Conservation (phyloP, 1,140 invertebrate species). For the Heliconius eleuchia region DNA sequence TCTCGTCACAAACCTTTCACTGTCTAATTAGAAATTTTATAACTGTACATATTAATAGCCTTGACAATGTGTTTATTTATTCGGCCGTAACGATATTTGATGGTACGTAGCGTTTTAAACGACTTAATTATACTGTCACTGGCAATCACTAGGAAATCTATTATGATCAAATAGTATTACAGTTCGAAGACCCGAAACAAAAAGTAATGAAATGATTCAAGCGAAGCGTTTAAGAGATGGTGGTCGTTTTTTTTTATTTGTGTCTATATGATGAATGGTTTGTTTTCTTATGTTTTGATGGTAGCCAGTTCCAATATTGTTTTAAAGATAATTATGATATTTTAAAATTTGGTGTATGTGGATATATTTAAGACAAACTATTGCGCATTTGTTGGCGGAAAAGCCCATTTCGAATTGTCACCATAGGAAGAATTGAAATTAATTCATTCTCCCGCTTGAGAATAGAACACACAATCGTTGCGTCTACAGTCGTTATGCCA, state of each 20-base stretch:
- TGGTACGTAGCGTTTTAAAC: not conserved
- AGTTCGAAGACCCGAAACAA: constrained; percentile 30
- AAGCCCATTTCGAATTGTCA: no score
- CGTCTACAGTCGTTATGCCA: no score
- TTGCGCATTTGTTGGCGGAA: no score
- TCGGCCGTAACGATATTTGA: constrained; percentile 17
- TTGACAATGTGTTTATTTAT: constrained; percentile 18
- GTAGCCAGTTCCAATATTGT: no score
- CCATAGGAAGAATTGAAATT: no score
- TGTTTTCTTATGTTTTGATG: not conserved
- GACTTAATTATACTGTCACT: constrained; percentile 13
- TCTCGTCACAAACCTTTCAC: constrained; percentile 1
- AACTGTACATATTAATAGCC: not conserved
- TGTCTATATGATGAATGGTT: not conserved
- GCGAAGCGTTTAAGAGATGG: constrained; percentile 33
- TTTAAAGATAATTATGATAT: no score
- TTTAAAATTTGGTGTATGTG: no score
- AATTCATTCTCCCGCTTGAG: no score
- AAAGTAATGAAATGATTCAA: constrained; percentile 34
- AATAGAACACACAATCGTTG: no score
- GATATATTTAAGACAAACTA: no score
- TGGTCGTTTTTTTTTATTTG: constrained; percentile 18
- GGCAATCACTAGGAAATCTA: constrained; percentile 10
- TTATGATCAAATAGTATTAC: constrained; percentile 23
- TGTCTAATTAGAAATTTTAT: constrained; percentile 7